phyloP scores from a whole-genome alignment of 2,113 vertebrate species.

The Apaloderma vittatum region DNA sequence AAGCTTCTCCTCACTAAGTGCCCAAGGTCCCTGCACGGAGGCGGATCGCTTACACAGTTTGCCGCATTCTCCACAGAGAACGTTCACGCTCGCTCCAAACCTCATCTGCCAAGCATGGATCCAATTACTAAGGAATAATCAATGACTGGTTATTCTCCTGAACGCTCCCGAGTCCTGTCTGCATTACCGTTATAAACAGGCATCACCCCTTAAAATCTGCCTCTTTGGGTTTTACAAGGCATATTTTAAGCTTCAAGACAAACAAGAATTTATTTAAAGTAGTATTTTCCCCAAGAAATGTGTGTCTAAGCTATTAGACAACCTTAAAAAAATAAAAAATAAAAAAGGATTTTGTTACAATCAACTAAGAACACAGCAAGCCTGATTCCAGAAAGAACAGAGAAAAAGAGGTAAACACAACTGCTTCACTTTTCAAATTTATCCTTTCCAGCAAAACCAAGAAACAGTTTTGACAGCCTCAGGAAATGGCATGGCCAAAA shows the following conservation, averaged over 20 bases:
- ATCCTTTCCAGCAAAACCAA: neutral
- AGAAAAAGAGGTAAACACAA: neutral
- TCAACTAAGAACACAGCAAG: neutral
- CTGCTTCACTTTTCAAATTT: neutral
- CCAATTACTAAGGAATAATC: slow-evolving; percentile 77
- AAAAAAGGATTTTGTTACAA: neutral
- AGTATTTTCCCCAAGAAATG: neutral
- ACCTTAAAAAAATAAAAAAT: neutral
- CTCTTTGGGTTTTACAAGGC: neutral
- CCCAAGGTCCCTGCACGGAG: slow-evolving; percentile 37
- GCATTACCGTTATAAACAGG: neutral
- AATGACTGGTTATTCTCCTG: slow-evolving; percentile 48
- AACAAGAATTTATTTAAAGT: slow-evolving; percentile 7
- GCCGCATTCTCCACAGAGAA: slow-evolving; percentile 53
- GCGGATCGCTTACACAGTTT: slow-evolving; percentile 44
- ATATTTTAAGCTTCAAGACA: neutral
- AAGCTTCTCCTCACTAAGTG: slow-evolving; percentile 48
- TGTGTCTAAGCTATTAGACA: neutral
- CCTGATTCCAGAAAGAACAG: neutral
- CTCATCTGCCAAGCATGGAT: slow-evolving; percentile 59
- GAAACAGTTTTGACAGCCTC: neutral
- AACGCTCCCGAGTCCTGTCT: slow-evolving; percentile 9
- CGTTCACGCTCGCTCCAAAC: slow-evolving; percentile 8
- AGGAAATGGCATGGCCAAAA: neutral
- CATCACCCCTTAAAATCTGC: neutral